These are phyloP conservation scores for Huso huso DNA, from an alignment of 2,797 vertebrate genomes.

Conservation along the genomic window DNA sequence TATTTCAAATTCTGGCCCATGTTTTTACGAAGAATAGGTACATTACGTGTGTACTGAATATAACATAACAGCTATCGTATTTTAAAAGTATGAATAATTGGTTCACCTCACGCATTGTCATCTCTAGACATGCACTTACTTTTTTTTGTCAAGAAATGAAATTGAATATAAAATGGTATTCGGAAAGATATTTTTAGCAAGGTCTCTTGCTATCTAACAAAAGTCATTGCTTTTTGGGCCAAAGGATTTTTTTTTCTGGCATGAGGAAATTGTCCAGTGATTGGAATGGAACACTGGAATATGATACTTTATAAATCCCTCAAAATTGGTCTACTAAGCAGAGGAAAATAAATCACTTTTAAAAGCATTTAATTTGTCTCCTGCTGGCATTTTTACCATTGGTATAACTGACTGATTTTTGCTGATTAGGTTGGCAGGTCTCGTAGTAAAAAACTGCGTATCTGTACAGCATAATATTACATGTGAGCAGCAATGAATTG, in stretches of 20 bases:
- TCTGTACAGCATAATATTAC: conserved; percentile 6
- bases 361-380: conserved; percentile 10
- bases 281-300: conserved; percentile 33
- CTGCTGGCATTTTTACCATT: not conserved
- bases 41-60: not conserved
- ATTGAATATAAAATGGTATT: conserved; percentile 33
- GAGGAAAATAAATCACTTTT: conserved; percentile 13
- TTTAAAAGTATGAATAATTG: conserved; percentile 11
- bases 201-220: conserved; percentile 28
- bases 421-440: conserved; percentile 9
- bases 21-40: not conserved
- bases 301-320: conserved; percentile 16
- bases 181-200: conserved; percentile 39
- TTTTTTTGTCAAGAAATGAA: conserved; percentile 21
- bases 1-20: not conserved
- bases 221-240: conserved; percentile 40
- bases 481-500: not conserved
- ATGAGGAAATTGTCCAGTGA: conserved; percentile 44
- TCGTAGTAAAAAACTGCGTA: not conserved
- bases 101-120: conserved; percentile 3
- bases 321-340: conserved; percentile 11
- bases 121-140: not conserved
- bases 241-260: conserved; percentile 37
- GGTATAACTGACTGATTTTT: conserved; percentile 14
- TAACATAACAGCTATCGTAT: not conserved